A percentile compares a stretch with the other conserved stretches of the same genome.
Conservation (phyloP, 2,113 vertebrate species). For the Anhinga anhinga region DNA sequence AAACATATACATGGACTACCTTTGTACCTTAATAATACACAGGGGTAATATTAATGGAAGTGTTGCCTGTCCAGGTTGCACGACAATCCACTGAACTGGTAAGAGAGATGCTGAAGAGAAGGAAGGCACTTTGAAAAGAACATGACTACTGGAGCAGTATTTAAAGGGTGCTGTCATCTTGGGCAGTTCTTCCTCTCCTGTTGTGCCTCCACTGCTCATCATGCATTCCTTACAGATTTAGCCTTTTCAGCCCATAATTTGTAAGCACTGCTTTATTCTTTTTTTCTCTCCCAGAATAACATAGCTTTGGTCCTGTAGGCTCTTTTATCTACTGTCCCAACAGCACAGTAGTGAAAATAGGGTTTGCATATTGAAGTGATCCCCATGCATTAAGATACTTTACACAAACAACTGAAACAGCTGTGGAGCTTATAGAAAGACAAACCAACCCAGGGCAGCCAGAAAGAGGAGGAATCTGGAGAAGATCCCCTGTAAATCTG, state of each 20-base stretch:
- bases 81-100: background rate
- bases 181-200: background rate
- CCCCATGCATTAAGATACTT: background rate
- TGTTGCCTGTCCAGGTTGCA: background rate
- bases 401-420: background rate
- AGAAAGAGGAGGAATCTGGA: background rate
- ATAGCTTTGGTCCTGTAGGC: background rate
- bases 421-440: background rate
- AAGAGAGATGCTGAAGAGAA: background rate
- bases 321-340: background rate
- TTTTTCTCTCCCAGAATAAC: background rate
- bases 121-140: background rate
- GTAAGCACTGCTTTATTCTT: background rate
- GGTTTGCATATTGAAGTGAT: background rate
- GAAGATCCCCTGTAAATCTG: background rate
- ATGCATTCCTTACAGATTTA: background rate
- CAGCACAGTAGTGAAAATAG: background rate
- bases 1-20: background rate
- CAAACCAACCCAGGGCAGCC: background rate
- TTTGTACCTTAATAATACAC: background rate
- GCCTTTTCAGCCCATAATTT: background rate
- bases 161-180: background rate
- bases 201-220: background rate
- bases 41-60: background rate
- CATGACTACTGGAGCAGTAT: background rate